These are phyloP conservation scores for Rhynchotus rufescens DNA, from an alignment of 2,797 vertebrate genomes.

Conservation along the genomic window DNA sequence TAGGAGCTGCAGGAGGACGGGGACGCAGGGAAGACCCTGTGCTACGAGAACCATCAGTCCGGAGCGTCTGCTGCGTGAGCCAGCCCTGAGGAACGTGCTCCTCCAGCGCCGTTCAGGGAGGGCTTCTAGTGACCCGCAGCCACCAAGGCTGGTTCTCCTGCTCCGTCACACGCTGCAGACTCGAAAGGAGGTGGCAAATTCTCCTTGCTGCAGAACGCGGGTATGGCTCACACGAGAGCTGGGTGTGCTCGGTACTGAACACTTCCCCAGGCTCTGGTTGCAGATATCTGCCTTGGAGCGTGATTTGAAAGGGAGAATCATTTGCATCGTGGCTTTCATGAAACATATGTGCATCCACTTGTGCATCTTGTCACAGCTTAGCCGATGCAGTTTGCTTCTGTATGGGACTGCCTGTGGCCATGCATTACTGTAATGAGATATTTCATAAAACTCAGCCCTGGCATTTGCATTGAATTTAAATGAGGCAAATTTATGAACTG, in stretches of 20 bases:
- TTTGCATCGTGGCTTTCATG: neutral
- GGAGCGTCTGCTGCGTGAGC: no score
- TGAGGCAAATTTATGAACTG: neutral
- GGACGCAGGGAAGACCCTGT: neutral
- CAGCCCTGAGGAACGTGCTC: neutral
- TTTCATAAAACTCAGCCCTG: no score
- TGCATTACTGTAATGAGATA: neutral
- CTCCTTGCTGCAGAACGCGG: neutral
- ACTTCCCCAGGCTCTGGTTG: neutral
- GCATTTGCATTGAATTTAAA: neutral
- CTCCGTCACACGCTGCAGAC: neutral
- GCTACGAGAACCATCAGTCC: no score
- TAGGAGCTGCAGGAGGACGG: neutral
- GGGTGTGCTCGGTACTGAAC: neutral
- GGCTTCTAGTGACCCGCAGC: neutral
- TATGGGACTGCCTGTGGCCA: neutral
- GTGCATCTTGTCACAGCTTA: neutral
- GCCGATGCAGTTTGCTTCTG: neutral
- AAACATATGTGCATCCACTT: neutral
- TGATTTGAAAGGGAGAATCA: neutral
- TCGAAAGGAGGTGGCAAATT: neutral
- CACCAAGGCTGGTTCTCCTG: neutral
- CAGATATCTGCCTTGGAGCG: neutral
- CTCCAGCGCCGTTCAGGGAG: neutral
- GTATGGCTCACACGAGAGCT: rapidly evolving